Base-by-base conservation (phyloP, 2,113 vertebrate genomes). In the Amphiprion ocellaris region DNA sequence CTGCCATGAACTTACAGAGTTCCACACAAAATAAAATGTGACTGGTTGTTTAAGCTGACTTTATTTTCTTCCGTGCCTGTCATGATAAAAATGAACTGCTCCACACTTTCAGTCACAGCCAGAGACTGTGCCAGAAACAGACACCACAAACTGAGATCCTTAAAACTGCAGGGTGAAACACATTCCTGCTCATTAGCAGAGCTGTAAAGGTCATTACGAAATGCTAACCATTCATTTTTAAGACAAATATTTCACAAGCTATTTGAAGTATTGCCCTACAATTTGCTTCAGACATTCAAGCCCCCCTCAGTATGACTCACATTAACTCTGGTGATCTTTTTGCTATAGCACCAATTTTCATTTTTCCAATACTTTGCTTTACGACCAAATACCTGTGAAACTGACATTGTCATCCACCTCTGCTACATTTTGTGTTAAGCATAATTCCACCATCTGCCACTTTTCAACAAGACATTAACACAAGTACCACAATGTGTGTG, bases 21-120 rank as follows among this genome's bases (percentile, higher is more conserved):
- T 26, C 12, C 46, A 68, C 17, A 76, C 11, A 55, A 69, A 46
- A 53, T 39, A 21, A 54, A 50, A 41, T 17, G 52, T 41, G 19
- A 33, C 46, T 68, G 41, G 47, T 28, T 10, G 30, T 53, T 50
- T 12, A 9, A 12, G n/a, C 47, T 47, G n/a, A 56, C 37, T 50
- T 76, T 56, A 39, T 71, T 56, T 28, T 41, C 39, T 7, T 24
- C 33, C 17, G 33, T n/a, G 12, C 30, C 39, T 26, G 44, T 63
- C 49, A 1, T 12, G 24, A 26, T 63, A 59, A 52, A 60, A 71
- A 10, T 1, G 2, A 54, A 15, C 24, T 76, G 37, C n/a, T 39
- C 11, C 23, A 19, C 9, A 39, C 7, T 63, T 50, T 52, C 14
- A 30, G 39, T 24, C 26, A 50, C 28, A 24, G 54, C 24, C 23